Conservation (phyloP, 2,797 vertebrate genomes). For the Brotogeris chrysoptera region DNA sequence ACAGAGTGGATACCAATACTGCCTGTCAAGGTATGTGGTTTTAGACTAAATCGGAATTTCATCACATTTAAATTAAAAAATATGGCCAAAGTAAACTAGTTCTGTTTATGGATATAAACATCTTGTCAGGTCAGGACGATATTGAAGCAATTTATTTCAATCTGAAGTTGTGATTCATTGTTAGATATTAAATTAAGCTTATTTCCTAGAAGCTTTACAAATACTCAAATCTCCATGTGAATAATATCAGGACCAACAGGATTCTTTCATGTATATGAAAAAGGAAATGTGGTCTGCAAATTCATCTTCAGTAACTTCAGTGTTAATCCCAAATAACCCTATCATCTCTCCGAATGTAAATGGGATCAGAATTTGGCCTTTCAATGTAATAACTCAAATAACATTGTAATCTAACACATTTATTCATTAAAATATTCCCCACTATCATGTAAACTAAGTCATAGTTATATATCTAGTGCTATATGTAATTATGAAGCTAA, state of each 20-base stretch:
- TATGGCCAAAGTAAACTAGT: slow-evolving; percentile 6
- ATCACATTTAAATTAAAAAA: not conserved
- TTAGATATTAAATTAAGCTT: slow-evolving; percentile 10
- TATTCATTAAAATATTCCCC: not conserved
- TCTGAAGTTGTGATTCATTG: not conserved
- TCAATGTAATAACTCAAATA: not conserved
- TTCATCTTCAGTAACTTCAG: not conserved
- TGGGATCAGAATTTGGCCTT: not conserved
- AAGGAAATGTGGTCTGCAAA: not conserved
- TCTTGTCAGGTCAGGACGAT: not conserved
- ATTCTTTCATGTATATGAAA: not conserved
- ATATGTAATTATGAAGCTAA: not conserved
- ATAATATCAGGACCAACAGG: not conserved
- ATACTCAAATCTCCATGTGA: not conserved
- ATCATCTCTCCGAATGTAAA: not conserved
- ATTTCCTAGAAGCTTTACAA: not conserved
- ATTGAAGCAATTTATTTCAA: slow-evolving; percentile 35
- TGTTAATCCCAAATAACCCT: not conserved
- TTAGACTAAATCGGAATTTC: not conserved
- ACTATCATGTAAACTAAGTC: not conserved
- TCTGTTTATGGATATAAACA: slow-evolving; percentile 28
- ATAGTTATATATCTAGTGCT: not conserved
- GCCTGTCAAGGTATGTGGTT: not conserved
- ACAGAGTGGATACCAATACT: not conserved
- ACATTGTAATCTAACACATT: not conserved